A percentile compares a stretch with the other conserved stretches of the same genome.
phyloP scores from a whole-genome alignment of 2,888 invertebrate species.

The Eucera pruinosa region DNA sequence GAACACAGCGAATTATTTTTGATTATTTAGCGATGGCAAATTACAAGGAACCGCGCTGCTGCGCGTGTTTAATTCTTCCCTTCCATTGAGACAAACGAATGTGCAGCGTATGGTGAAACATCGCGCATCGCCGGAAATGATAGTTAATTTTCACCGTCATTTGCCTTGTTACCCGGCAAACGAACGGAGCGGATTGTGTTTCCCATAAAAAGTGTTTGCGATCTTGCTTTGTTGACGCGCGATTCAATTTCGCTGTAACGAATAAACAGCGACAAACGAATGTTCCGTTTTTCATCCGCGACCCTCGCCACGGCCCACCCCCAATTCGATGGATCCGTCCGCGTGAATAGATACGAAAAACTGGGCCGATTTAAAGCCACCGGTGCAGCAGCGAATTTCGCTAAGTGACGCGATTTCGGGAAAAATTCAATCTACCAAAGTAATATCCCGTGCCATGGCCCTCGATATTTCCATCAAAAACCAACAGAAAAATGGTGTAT shows the following conservation, averaged over 20 bases:
- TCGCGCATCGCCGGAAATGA: conserved; percentile 30
- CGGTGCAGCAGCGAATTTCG: conserved; percentile 35
- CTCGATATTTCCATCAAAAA: conserved; percentile 31
- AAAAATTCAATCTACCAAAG: conserved; percentile 48
- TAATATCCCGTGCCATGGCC: conserved; percentile 22
- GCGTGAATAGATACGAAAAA: conserved; percentile 60
- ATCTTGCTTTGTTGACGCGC: conserved; percentile 77
- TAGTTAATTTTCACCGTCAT: conserved; percentile 61
- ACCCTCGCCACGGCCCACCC: background rate
- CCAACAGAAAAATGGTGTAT: background rate
- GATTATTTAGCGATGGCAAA: too few species aligned
- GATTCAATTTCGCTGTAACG: conserved; percentile 79
- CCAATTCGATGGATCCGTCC: conserved; percentile 51
- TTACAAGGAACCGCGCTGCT: too few species aligned
- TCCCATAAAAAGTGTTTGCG: conserved; percentile 75
- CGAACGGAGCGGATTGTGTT: conserved; percentile 58
- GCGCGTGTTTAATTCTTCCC: conserved; percentile 11
- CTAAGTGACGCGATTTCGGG: conserved; percentile 43
- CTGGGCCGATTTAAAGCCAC: conserved; percentile 30
- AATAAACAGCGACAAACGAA: conserved; percentile 69
- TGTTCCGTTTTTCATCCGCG: conserved; percentile 6
- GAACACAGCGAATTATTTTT: too few species aligned
- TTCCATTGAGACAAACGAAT: background rate
- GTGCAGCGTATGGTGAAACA: conserved; percentile 17
- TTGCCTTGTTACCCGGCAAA: conserved; percentile 40